phyloP scores from a whole-genome alignment of 2,888 invertebrate species.

The Calephelis perditalis region DNA sequence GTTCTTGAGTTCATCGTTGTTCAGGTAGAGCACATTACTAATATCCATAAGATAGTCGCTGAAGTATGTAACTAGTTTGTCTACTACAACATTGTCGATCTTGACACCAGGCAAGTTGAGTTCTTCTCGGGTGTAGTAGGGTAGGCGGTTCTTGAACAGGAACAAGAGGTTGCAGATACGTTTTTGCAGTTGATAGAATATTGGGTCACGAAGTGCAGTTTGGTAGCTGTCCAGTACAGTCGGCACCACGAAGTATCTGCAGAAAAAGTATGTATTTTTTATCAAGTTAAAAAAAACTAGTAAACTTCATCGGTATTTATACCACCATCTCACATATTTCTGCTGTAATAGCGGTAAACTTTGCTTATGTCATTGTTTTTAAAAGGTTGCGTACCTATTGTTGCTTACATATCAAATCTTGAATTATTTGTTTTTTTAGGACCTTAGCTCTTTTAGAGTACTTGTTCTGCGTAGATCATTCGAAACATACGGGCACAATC shows the following conservation, averaged over 20 bases:
- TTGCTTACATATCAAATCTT: too few species aligned
- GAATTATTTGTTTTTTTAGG: too few species aligned
- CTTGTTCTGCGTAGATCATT: too few species aligned
- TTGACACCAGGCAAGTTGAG: slow-evolving; percentile 80
- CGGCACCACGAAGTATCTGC: slow-evolving; percentile 71
- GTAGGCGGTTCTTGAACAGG: slow-evolving; percentile 78
- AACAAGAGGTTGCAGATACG: slow-evolving; percentile 75
- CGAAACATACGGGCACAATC: too few species aligned
- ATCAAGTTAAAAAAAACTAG: not conserved
- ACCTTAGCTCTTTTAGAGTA: too few species aligned
- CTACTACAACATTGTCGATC: slow-evolving; percentile 79
- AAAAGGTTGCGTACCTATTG: too few species aligned
- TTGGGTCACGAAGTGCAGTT: slow-evolving; percentile 84
- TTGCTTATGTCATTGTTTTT: too few species aligned
- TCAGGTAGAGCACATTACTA: slow-evolving; percentile 75
- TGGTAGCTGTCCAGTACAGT: slow-evolving; percentile 79
- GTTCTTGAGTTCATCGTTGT: slow-evolving; percentile 65
- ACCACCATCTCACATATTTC: too few species aligned
- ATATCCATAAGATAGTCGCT: slow-evolving; percentile 82
- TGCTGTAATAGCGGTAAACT: too few species aligned
- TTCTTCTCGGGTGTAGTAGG: slow-evolving; percentile 79
- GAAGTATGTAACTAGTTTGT: slow-evolving; percentile 82
- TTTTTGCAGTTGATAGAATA: slow-evolving; percentile 83
- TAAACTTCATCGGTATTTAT: not conserved
- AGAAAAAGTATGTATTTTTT: slow-evolving; percentile 28